Base-by-base conservation (phyloP, 2,113 vertebrate species). In the Accipiter cooperii region DNA sequence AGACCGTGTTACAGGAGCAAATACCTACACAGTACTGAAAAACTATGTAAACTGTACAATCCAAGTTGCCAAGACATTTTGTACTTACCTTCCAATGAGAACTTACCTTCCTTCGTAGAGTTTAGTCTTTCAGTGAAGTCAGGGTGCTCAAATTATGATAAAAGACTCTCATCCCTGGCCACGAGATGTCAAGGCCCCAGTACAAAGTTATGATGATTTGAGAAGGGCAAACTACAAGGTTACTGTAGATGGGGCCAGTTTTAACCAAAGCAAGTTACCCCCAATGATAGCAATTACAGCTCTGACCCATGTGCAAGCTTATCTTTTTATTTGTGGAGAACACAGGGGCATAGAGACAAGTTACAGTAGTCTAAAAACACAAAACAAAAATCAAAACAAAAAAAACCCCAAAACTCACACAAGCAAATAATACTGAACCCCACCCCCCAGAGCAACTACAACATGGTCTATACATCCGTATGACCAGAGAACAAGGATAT, bases 201-300 rank as follows among this genome's bases (percentile, higher is more conserved):
- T 17, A 92, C 38, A 57, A 8, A 89, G 55, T 57, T 70, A 69
- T 0, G 19, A 79, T 20, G 63, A 95, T 76, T 25, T 91, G 47
- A 92, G 93, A 76, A 96, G 93, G 91, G 94, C 89, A 71, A 63
- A 83, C 81, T 55, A 42, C 89, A 94, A 91, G 82, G 84, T 83
- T 87, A 94, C 58, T 21, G 5, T 0, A 52, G 63, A 36, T 5
- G 10, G n/a, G 84, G 84, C 74, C 36, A 21, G 12, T 65, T 90
- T 88, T 36, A 80, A 79, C 47, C 87, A 94, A 80, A 83, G 52
- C 49, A 40, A 79, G 29, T 77, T 38, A 33, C 15, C 52, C 70
- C 18, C 81, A 47, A 6, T 11, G 54, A 28, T 10, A 74, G 44
- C 28, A 68, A 18, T 34, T 36, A 40, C 54, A 74, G 16, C n/a